Conservation (phyloP, 2,888 invertebrate genomes). For the Hesperia comma region DNA sequence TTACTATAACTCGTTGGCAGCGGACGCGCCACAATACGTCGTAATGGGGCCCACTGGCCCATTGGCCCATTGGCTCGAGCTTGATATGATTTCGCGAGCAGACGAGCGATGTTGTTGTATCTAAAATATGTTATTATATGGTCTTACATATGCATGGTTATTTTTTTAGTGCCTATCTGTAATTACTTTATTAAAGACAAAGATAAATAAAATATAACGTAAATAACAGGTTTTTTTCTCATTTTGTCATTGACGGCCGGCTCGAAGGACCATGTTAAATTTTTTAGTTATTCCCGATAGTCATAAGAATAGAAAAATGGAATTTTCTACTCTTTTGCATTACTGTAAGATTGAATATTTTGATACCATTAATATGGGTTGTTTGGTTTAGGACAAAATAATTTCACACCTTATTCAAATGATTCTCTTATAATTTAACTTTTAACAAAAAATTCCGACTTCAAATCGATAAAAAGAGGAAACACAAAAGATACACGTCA, state of each 20-base stretch:
- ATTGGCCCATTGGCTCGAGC: slow-evolving; percentile 47
- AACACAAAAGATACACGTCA: too few relatives aligned
- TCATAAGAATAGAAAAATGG: too few relatives aligned
- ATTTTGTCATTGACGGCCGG: slow-evolving; percentile 35
- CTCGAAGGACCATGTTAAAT: slow-evolving; percentile 3
- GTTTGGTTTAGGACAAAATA: too few relatives aligned
- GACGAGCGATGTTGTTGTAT: slow-evolving; percentile 70
- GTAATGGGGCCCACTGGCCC: slow-evolving; percentile 47
- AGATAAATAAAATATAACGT: slow-evolving; percentile 82
- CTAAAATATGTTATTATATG: slow-evolving; percentile 81
- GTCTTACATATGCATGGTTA: slow-evolving; percentile 83
- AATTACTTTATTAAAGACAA: slow-evolving; percentile 84
- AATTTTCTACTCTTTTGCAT: too few relatives aligned
- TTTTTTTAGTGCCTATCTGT: slow-evolving; percentile 84
- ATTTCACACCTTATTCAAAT: too few relatives aligned
- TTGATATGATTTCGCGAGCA: slow-evolving; percentile 41
- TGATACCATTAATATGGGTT: too few relatives aligned
- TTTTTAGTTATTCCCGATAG: too few relatives aligned
- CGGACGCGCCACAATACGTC: slow-evolving; percentile 26
- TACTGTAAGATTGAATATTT: too few relatives aligned
- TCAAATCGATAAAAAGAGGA: too few relatives aligned
- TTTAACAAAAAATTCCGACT: too few relatives aligned
- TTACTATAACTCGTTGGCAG: slow-evolving; percentile 2
- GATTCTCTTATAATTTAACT: too few relatives aligned
- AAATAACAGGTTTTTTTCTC: slow-evolving; percentile 63